These are phyloP conservation scores for Ormyrus pomaceus DNA, from an alignment of 2,888 invertebrate genomes.

Conservation along the genomic window DNA sequence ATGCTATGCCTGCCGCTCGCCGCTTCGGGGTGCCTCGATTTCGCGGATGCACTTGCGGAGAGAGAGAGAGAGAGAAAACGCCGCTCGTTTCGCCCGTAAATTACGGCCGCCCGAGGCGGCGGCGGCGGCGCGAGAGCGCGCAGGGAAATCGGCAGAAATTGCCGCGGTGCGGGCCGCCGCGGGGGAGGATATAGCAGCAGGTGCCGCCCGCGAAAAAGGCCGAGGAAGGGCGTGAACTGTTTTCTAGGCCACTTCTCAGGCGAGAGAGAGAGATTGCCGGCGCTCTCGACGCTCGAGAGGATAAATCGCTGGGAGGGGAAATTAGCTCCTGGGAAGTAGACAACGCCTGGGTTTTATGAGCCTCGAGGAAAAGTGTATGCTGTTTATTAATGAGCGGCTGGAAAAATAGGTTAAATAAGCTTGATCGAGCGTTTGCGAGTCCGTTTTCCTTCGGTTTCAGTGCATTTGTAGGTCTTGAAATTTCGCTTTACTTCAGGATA, in stretches of 20 bases:
- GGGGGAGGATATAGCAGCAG: conserved; percentile 52
- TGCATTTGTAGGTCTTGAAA: no score
- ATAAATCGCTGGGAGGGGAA: conserved; percentile 8
- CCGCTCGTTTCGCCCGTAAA: conserved; percentile 23
- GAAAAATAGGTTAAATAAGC: no score
- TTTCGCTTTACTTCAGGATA: no score
- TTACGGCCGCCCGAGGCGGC: no score
- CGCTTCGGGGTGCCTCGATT: conserved; percentile 45
- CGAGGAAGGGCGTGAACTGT: conserved; percentile 52
- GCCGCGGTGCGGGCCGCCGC: conserved; percentile 49
- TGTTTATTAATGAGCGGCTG: no score
- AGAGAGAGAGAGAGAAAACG: not conserved
- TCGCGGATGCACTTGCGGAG: conserved; percentile 32
- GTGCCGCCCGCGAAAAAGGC: conserved; percentile 56
- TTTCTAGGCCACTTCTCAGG: conserved; percentile 51
- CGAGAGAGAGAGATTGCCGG: not conserved
- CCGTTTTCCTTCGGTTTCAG: no score
- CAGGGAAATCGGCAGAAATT: conserved; percentile 47
- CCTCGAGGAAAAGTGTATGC: no score
- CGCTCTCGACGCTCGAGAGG: not conserved
- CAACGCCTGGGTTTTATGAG: conserved; percentile 16
- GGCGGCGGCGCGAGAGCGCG: no score
- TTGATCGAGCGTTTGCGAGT: no score
- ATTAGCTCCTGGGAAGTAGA: conserved; percentile 48
- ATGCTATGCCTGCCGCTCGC: conserved; percentile 65